Evolutionary conservation across 35 echinoderm and acorn worm genomes (phyloP).

Genomic region (Ophiothrix spiculata): DNA sequence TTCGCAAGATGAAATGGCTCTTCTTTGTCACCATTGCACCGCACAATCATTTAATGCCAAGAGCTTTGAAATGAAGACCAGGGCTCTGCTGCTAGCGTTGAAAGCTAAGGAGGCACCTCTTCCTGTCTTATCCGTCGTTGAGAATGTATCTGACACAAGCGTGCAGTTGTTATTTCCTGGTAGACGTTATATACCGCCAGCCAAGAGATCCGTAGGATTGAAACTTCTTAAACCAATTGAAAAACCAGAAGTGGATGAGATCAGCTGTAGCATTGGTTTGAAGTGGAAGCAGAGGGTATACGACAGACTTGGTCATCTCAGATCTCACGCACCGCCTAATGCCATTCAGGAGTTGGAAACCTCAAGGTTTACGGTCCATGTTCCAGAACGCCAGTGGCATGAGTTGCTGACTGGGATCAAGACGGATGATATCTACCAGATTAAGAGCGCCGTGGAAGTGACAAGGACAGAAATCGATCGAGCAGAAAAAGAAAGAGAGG

Average conservation of each 20-base stretch:
- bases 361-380: conserved; percentile 25
- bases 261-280: conserved; percentile 22
- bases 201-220: background rate
- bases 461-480: background rate
- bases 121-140: conserved; percentile 35
- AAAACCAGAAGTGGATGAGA: conserved; percentile 42
- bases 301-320: conserved; percentile 34
- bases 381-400: conserved; percentile 43
- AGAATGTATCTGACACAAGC: conserved; percentile 22
- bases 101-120: conserved; percentile 57
- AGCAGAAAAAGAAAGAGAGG: conserved; percentile 10
- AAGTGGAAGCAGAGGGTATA: conserved; percentile 65
- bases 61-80: conserved; percentile 43
- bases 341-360: conserved; percentile 10
- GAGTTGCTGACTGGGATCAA: conserved; percentile 38
- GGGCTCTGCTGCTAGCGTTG: conserved; percentile 39
- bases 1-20: conserved; percentile 41
- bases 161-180: conserved; percentile 50
- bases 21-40: conserved; percentile 73
- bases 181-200: conserved; percentile 24
- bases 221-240: conserved; percentile 50
- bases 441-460: conserved; percentile 16
- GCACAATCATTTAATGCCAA: conserved; percentile 62
- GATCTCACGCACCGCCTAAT: background rate
- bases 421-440: conserved; percentile 36